Conservation (phyloP, 2,888 invertebrate genomes). For the Drosophila limbata region DNA sequence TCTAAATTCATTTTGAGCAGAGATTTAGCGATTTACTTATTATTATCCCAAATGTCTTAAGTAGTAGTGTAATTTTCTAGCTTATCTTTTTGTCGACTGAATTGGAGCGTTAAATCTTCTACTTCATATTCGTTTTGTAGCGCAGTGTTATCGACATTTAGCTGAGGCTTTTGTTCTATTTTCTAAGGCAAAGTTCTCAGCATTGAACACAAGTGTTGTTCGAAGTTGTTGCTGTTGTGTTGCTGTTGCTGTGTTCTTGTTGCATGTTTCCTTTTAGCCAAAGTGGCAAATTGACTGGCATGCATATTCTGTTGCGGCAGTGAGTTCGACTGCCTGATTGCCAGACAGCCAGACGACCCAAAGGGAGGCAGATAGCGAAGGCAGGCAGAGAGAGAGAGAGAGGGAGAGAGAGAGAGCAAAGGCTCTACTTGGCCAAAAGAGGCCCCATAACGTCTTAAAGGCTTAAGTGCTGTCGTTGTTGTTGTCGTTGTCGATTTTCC, state of each 20-base stretch:
- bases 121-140: conserved; percentile 25
- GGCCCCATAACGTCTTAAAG: conserved; percentile 63
- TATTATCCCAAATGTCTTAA: not conserved
- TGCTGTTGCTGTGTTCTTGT: conserved; percentile 45
- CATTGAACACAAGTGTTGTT: conserved; percentile 71
- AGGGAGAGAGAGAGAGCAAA: no score
- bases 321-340: conserved; percentile 60
- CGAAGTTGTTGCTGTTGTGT: conserved; percentile 53
- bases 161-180: conserved; percentile 75
- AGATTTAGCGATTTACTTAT: not conserved
- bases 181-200: conserved; percentile 66
- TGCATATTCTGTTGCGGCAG: conserved; percentile 67
- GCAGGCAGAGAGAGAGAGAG: not conserved
- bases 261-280: conserved; percentile 80
- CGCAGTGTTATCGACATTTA: conserved; percentile 64
- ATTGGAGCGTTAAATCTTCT: conserved; percentile 9
- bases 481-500: conserved; percentile 49
- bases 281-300: conserved; percentile 82
- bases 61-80: not conserved
- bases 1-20: not conserved
- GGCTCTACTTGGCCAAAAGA: conserved; percentile 29
- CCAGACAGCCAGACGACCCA: conserved; percentile 53
- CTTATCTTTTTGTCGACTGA: conserved; percentile 1
- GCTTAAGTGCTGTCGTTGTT: conserved; percentile 68
- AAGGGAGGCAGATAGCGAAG: conserved; percentile 12